These are phyloP conservation scores for Ceratothoa steindachneri DNA, from an alignment of 2,888 invertebrate species.

Conservation along the genomic window DNA sequence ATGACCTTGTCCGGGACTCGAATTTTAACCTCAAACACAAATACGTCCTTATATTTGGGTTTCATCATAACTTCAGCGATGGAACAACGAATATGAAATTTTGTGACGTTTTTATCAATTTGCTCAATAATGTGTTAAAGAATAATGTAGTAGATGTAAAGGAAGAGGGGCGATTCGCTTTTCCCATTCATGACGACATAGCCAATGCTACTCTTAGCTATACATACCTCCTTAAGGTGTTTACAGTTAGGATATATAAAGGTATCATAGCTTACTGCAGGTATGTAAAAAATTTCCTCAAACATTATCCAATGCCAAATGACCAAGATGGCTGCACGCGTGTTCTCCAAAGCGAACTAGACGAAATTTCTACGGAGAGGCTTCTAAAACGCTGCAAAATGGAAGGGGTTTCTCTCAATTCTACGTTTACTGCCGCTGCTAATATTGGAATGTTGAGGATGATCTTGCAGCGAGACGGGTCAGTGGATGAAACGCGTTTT, in stretches of 20 bases:
- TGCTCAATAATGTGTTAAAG: conserved; percentile 41
- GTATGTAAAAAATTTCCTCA: conserved; percentile 33
- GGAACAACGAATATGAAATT: conserved; percentile 48
- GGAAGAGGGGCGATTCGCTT: conserved; percentile 33
- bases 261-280: neutral
- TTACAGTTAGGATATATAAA: conserved; percentile 25
- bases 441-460: conserved; percentile 39
- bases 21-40: conserved; percentile 31
- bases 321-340: conserved; percentile 31
- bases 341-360: conserved; percentile 33
- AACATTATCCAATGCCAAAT: conserved; percentile 24
- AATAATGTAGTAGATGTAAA: conserved; percentile 27
- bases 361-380: conserved; percentile 30
- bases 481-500: conserved; percentile 22
- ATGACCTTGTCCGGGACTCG: conserved; percentile 14
- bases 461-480: conserved; percentile 24
- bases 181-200: conserved; percentile 30
- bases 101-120: conserved; percentile 44
- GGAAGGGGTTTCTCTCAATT: conserved; percentile 46
- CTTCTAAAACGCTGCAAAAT: conserved; percentile 37
- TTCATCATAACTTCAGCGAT: conserved; percentile 48
- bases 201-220: conserved; percentile 14
- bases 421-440: conserved; percentile 48
- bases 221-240: conserved; percentile 21
- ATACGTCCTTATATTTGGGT: conserved; percentile 43